These are phyloP conservation scores for Prostheceraeus crozeri DNA, from an alignment of 2,888 invertebrate genomes.

Conservation along the genomic window DNA sequence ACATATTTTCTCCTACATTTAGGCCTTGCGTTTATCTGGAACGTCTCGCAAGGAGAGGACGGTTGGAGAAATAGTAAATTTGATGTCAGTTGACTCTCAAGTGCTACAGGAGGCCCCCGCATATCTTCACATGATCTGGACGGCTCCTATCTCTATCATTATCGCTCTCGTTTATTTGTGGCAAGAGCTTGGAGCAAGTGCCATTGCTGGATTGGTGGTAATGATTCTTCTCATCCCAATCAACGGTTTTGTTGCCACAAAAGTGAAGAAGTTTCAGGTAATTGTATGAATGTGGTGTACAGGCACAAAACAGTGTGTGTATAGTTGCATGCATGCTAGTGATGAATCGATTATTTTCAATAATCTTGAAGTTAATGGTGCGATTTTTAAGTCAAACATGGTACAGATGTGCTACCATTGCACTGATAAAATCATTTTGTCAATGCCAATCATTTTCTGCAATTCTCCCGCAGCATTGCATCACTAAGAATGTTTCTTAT, in stretches of 20 bases:
- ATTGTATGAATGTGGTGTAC: too few relatives aligned
- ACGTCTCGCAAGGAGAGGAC: slow-evolving; percentile 48
- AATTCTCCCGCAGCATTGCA: too few relatives aligned
- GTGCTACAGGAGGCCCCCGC: slow-evolving; percentile 47
- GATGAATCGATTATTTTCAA: too few relatives aligned
- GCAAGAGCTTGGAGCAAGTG: slow-evolving; percentile 65
- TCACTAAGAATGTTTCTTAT: too few relatives aligned
- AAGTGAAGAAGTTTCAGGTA: slow-evolving; percentile 51
- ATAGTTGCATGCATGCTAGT: too few relatives aligned
- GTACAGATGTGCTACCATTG: too few relatives aligned
- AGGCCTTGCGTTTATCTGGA: slow-evolving; percentile 43
- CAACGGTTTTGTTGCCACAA: slow-evolving; percentile 54
- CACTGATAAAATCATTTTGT: too few relatives aligned
- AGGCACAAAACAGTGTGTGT: too few relatives aligned
- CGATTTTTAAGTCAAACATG: too few relatives aligned
- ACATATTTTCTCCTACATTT: too few relatives aligned
- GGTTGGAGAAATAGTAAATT: slow-evolving; percentile 58
- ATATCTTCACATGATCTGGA: slow-evolving; percentile 45
- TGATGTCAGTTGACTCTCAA: slow-evolving; percentile 59
- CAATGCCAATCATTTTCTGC: too few relatives aligned
- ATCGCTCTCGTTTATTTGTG: slow-evolving; percentile 54
- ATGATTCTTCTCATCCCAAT: slow-evolving; percentile 76
- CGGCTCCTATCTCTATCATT: slow-evolving; percentile 45
- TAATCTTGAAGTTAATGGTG: too few relatives aligned
- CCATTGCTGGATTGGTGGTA: slow-evolving; percentile 81